Base-by-base conservation (phyloP, 2,113 vertebrate genomes). In the Ammodytes dubius region DNA sequence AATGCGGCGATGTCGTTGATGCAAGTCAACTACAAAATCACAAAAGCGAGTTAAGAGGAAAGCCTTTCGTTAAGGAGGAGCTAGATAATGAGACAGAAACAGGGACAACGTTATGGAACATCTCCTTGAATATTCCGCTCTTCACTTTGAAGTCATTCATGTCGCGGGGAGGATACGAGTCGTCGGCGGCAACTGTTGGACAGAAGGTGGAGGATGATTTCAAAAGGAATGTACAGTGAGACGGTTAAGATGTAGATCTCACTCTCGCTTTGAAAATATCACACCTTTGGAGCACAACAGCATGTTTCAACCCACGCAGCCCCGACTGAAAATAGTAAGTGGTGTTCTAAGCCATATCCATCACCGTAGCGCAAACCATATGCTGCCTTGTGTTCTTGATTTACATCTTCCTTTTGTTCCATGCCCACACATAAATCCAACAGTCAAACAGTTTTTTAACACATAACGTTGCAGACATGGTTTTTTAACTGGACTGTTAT, bases 201-300 rank as follows among this genome's bases (percentile, higher is more conserved):
- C 85, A 68, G 66, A 87, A 81, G 79, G 82, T 69, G 64, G 81
- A 79, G 19, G 60, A 42, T 58, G 64, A 54, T 84, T 88, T 91
- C 81, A 92, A 88, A 27, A 91, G 74, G 72, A 82, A 81, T 84
- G 70, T 85, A 80, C 82, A 86, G 74, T 71, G 81, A 87, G 74
- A 85, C 52, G 60, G 70, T 73, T 27, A 60, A 74, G 82, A 86
- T 85, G 82, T 77, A 74, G 88, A 89, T 92, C 74, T 84, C 60
- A 12, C 67, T 77, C 69, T 60, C 27, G 60, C 87, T 90, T 93
- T 93, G 86, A 92, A 91, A 91, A 84, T 73, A 92, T 93, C 90
- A 92, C 93, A 94, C 91, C 91, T 93, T 93, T 17, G 50, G 78
- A 88, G 85, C 83, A 87, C 70, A 90, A 91, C 92, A 93, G 89